Evolutionary conservation across 2,888 invertebrate species (phyloP).

Genomic region (Phyto melanocephala): DNA sequence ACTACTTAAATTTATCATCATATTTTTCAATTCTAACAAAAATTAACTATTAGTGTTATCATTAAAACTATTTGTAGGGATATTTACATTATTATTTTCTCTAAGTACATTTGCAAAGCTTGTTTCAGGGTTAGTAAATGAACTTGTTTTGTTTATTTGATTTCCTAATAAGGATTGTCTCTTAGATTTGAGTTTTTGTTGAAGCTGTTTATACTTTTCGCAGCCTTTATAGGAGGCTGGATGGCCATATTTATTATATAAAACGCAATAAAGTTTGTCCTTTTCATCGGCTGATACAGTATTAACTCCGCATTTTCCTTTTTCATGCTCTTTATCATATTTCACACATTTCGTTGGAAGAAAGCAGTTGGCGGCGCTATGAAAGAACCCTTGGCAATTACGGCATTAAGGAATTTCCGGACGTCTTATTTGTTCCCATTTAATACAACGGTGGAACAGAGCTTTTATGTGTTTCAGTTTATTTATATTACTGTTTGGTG

Average conservation of each 20-base stretch:
- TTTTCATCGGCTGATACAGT: neutral
- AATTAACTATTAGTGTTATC: neutral
- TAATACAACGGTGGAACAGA: neutral
- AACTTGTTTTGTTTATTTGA: neutral
- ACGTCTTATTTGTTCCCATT: too few relatives aligned
- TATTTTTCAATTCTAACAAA: too few relatives aligned
- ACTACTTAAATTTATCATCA: too few relatives aligned
- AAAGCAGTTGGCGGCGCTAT: too few relatives aligned
- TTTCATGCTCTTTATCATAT: neutral
- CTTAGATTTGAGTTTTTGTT: too few relatives aligned
- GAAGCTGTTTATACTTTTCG: too few relatives aligned
- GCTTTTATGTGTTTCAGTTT: neutral
- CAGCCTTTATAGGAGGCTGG: too few relatives aligned
- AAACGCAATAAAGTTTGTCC: neutral
- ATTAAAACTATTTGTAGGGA: neutral
- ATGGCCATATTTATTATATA: too few relatives aligned
- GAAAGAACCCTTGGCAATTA: neutral
- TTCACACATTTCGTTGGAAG: neutral
- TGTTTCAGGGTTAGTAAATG: neutral
- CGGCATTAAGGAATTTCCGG: neutral
- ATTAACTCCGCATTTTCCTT: neutral
- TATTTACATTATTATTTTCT: too few relatives aligned
- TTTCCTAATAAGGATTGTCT: neutral
- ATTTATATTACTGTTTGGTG: neutral
- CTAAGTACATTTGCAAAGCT: neutral